A percentile compares a stretch with the other conserved stretches of the same genome.
Conservation (phyloP, 2,113 vertebrate species). For the Uropsilus gracilis region DNA sequence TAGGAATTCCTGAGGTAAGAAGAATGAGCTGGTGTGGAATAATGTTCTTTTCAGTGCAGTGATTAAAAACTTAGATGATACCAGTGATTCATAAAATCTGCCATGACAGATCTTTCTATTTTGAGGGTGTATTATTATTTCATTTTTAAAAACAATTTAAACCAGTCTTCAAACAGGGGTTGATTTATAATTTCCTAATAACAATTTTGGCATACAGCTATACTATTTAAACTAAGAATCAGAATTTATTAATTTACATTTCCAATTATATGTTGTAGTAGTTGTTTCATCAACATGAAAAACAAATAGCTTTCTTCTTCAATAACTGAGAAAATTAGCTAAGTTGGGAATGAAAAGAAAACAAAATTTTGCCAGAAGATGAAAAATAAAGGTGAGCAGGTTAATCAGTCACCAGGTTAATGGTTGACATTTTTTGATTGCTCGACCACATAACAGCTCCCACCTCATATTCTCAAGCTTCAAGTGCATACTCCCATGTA, state of each 20-base stretch:
- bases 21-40: background rate
- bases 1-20: background rate
- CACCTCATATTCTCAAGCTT: background rate
- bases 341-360: background rate
- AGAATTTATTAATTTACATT: background rate
- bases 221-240: conserved; percentile 50
- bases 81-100: background rate
- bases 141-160: conserved; percentile 49
- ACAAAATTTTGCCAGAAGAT: background rate
- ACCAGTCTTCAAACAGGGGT: conserved; percentile 4
- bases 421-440: conserved; percentile 76
- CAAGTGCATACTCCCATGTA: background rate
- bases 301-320: background rate
- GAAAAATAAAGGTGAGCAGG: background rate
- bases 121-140: background rate
- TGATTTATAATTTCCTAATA: conserved; percentile 38
- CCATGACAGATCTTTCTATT: background rate
- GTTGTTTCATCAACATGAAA: conserved; percentile 2
- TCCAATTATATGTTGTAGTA: conserved; percentile 49
- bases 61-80: conserved; percentile 53
- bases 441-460: conserved; percentile 57
- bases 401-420: conserved; percentile 77
- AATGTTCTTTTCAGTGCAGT: background rate
- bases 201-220: background rate
- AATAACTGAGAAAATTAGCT: conserved; percentile 35